A percentile compares a stretch with the other conserved stretches of the same genome.
Evolutionary conservation across 2,888 invertebrate species (phyloP).

Genomic region (Clunio marinus): DNA sequence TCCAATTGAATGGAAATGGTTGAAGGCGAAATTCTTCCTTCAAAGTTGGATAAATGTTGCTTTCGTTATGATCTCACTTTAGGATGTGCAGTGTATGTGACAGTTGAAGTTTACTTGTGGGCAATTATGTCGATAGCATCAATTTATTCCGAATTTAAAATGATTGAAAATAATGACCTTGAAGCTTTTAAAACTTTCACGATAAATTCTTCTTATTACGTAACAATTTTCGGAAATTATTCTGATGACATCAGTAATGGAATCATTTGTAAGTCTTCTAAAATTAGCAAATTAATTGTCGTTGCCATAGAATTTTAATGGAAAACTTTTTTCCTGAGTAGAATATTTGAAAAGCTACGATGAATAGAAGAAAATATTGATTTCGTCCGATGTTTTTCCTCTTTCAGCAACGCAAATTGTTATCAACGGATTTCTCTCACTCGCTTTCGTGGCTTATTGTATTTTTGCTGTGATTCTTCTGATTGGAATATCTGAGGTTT

Average conservation of each 20-base stretch:
- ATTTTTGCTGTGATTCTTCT: constrained; percentile 12
- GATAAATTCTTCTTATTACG: neutral
- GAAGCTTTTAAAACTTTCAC: neutral
- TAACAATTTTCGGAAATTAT: neutral
- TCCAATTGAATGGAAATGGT: neutral
- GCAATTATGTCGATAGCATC: neutral
- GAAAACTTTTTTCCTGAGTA: neutral
- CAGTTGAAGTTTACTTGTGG: constrained; percentile 1
- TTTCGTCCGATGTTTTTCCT: neutral
- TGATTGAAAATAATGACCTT: neutral
- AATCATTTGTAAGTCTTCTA: neutral
- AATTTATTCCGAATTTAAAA: neutral
- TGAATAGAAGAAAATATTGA: constrained; percentile 3
- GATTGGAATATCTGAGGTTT: constrained; percentile 25
- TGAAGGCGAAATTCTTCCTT: constrained; percentile 15
- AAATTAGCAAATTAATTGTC: neutral
- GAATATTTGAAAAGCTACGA: neutral
- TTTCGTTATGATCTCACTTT: neutral
- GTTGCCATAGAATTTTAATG: neutral
- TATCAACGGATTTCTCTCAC: neutral
- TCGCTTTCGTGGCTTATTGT: neutral
- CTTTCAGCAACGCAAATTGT: constrained; percentile 11
- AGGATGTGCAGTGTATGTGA: neutral
- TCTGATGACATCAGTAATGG: neutral
- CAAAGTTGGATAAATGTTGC: neutral